These are phyloP conservation scores for Butorides virescens DNA, from an alignment of 2,113 vertebrate species.

Conservation along the genomic window DNA sequence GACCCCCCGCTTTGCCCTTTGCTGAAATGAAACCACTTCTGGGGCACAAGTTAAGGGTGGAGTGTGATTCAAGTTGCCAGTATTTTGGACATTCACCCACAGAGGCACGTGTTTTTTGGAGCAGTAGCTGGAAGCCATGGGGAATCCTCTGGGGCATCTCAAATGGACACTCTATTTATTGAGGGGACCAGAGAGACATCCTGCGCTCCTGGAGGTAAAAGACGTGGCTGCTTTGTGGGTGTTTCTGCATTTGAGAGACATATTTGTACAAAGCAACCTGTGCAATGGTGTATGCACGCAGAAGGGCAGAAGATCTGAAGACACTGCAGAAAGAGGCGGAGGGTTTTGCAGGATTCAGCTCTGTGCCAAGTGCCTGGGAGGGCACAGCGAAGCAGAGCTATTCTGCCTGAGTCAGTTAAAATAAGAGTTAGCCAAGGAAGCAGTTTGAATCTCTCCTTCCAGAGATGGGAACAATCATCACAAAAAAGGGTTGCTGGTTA, in stretches of 20 bases:
- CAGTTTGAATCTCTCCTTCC: neutral
- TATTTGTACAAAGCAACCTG: neutral
- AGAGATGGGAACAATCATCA: neutral
- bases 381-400: neutral
- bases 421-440: neutral
- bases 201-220: neutral
- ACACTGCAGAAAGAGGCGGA: neutral
- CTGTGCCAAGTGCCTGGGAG: neutral
- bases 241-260: neutral
- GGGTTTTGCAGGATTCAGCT: neutral
- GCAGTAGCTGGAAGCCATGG: neutral
- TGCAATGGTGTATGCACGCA: fast-evolving
- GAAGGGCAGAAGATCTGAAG: neutral
- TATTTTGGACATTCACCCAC: neutral
- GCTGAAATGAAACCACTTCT: neutral
- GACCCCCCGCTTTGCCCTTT: neutral
- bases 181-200: neutral
- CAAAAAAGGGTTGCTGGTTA: neutral
- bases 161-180: neutral
- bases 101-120: fast-evolving
- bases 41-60: neutral
- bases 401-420: neutral
- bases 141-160: neutral
- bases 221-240: neutral
- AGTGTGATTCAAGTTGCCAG: fast-evolving